Evolutionary conservation across 2,113 vertebrate species (phyloP), one percentile per base, ranked within the genome.

Genomic region (Salminus brasiliensis): DNA sequence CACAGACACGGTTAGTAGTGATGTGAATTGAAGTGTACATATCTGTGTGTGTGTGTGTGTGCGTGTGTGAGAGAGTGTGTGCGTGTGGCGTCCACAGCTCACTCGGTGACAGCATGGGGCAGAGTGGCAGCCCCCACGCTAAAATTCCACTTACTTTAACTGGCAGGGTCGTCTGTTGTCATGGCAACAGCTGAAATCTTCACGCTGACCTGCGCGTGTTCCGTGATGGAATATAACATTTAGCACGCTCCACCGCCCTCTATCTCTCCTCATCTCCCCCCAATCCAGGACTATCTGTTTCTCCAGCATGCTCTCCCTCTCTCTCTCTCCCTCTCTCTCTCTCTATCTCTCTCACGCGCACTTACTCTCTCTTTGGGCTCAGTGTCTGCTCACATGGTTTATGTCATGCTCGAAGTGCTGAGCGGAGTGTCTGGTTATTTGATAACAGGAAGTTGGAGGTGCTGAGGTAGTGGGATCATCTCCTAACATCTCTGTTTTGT

Each of bases 381-480:
- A 2, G 21, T 5, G 5, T 76, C 72, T 41, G 59, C 71, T 75
- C 72, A 41, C 66, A 83, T 85, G 85, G 76, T 83, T 76, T 83
- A 70, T 73, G 79, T 86, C 83, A 74, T 71, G 77, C 75, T 36
- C 70, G 60, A 55, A 79, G 76, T 43, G 67, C 55, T 72, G 68
- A 79, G 18, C 15, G 3, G 34, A 67, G 73, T 76, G 75, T 85
- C 83, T 52, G 68, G 63, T 57, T 84, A 80, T 88, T 91, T 90
- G 87, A 86, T 84, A 91, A 92, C 88, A 90, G 89, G 87, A 92
- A 89, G 83, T 83, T 80, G 84, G 79, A 88, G 72, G 81, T 78
- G 84, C 81, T 80, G 72, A 87, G 84, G 65, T 34, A 76, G 60
- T 74, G 29, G 63, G 36, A 65, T 86, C 83, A 83, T 78, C 81